Conservation (phyloP, 2,113 vertebrate species). For the Clarias batrachus region DNA sequence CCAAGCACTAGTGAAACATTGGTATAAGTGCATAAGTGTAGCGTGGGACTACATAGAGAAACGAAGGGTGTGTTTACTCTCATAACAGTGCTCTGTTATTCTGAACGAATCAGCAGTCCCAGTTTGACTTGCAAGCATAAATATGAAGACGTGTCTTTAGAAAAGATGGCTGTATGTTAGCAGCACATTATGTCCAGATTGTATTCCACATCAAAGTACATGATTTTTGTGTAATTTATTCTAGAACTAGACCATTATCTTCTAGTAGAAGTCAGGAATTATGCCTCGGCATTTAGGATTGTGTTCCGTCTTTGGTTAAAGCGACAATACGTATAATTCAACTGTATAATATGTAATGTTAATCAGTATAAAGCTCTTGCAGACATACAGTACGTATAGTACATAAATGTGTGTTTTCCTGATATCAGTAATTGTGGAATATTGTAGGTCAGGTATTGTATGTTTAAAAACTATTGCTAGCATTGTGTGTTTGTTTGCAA, state of each 20-base stretch:
- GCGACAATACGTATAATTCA: not conserved
- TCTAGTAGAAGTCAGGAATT: not conserved
- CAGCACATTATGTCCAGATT: not conserved
- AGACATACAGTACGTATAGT: too few relatives aligned
- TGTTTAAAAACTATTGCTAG: not conserved
- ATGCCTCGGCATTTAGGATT: not conserved
- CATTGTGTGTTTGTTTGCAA: conserved; percentile 37
- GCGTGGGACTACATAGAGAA: too few relatives aligned
- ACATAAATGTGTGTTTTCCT: not conserved
- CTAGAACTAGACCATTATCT: not conserved
- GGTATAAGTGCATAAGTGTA: too few relatives aligned
- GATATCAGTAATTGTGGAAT: not conserved
- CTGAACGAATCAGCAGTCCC: too few relatives aligned
- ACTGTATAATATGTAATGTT: not conserved
- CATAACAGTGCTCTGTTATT: too few relatives aligned
- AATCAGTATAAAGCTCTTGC: not conserved
- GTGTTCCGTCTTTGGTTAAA: not conserved
- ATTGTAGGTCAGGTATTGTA: not conserved
- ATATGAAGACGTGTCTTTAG: not conserved
- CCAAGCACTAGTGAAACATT: too few relatives aligned
- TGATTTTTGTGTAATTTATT: not conserved
- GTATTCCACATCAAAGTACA: not conserved
- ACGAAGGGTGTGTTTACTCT: too few relatives aligned
- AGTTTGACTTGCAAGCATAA: too few relatives aligned
- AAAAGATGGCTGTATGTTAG: not conserved